phyloP scores from a whole-genome alignment of 2,888 invertebrate genomes.

The Troides helena region DNA sequence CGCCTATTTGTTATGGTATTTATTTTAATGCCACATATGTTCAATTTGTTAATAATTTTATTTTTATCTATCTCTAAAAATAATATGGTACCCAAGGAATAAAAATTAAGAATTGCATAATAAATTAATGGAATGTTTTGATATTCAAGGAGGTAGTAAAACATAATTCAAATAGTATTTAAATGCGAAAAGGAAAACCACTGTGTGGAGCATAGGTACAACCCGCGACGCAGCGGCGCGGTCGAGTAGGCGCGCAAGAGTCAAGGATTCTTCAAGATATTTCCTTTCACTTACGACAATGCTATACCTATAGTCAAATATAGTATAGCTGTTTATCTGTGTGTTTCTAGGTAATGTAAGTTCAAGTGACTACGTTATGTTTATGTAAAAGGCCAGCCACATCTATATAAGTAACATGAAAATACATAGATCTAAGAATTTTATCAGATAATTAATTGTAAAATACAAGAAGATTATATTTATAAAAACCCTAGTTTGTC shows the following conservation, averaged over 20 bases:
- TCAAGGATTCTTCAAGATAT: constrained; percentile 78
- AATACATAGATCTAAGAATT: constrained; percentile 13
- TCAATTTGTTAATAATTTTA: too few relatives aligned
- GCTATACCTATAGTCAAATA: constrained; percentile 44
- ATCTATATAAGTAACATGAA: constrained; percentile 14
- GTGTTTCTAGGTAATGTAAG: constrained; percentile 35
- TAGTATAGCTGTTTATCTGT: constrained; percentile 36
- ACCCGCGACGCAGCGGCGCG: constrained; percentile 38
- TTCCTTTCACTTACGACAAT: constrained; percentile 80
- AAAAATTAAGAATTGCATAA: background rate
- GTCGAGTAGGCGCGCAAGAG: constrained; percentile 68
- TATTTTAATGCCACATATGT: too few relatives aligned
- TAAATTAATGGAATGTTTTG: background rate
- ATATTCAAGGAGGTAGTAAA: background rate
- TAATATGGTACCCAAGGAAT: background rate
- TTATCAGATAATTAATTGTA: constrained; percentile 27
- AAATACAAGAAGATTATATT: background rate
- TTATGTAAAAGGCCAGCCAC: constrained; percentile 26
- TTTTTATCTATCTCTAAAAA: too few relatives aligned
- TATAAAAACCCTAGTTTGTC: background rate
- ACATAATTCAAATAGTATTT: constrained; percentile 20
- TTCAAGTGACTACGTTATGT: constrained; percentile 29
- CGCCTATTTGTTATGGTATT: too few relatives aligned
- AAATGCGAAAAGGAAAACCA: constrained; percentile 36
- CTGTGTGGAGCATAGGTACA: constrained; percentile 36